Conservation (phyloP, 2,113 vertebrate species). For the Corythaeola cristata region DNA sequence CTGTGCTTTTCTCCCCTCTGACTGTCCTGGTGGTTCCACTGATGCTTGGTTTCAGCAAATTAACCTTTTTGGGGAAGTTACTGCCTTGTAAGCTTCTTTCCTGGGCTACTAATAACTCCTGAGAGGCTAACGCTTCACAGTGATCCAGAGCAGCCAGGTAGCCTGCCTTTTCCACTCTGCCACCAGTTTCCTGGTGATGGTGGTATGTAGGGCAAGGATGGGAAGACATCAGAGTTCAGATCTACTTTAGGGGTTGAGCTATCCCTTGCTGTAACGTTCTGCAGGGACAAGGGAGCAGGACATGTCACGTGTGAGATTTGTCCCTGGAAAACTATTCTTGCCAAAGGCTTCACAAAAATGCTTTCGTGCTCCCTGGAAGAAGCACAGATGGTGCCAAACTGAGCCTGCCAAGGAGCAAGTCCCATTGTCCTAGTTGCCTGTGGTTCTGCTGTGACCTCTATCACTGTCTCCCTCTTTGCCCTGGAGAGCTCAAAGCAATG, state of each 20-base stretch:
- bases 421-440: not conserved
- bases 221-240: not conserved
- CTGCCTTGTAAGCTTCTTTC: not conserved
- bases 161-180: not conserved
- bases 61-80: not conserved
- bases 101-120: not conserved
- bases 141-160: not conserved
- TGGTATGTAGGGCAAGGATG: not conserved
- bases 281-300: not conserved
- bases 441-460: not conserved
- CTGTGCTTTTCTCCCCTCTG: not conserved
- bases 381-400: not conserved
- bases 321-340: not conserved
- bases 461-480: not conserved
- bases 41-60: not conserved
- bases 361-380: not conserved
- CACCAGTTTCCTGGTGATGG: not conserved
- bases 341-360: not conserved
- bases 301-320: fast-evolving
- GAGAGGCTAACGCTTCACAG: not conserved
- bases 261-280: no score
- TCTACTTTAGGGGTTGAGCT: not conserved
- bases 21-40: not conserved
- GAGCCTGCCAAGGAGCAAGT: not conserved
- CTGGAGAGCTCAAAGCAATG: not conserved